Conservation (phyloP, 2,113 vertebrate species). For the Sinocyclocheilus anshuiensis region DNA sequence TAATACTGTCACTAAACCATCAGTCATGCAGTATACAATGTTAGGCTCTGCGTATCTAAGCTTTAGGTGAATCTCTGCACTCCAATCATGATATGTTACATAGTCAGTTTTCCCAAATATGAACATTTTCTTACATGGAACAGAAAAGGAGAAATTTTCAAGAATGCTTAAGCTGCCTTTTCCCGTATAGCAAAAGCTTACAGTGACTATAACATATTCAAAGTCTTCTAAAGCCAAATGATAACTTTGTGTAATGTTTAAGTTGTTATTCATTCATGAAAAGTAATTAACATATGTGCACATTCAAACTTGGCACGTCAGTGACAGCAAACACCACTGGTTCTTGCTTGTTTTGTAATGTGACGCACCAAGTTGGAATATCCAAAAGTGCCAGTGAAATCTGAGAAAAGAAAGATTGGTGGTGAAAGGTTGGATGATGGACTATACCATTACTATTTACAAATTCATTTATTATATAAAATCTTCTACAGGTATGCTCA, state of each 20-base stretch:
- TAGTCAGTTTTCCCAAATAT: background rate
- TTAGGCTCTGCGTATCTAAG: background rate
- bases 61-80: background rate
- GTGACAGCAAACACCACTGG: background rate
- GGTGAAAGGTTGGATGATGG: background rate
- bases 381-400: background rate
- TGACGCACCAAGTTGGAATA: background rate
- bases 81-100: background rate
- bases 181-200: background rate
- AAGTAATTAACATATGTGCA: background rate
- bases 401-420: background rate
- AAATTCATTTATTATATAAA: background rate
- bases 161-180: background rate
- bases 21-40: background rate
- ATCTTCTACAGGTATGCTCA: conserved; percentile 82
- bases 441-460: background rate
- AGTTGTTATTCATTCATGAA: background rate
- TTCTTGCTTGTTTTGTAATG: background rate
- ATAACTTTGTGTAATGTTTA: background rate
- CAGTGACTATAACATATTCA: background rate
- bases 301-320: background rate
- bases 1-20: conserved; percentile 9
- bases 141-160: background rate
- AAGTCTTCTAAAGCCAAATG: background rate
- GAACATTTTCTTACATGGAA: background rate